These are phyloP conservation scores for Struthio camelus DNA, from an alignment of 2,113 vertebrate genomes.

Conservation along the genomic window DNA sequence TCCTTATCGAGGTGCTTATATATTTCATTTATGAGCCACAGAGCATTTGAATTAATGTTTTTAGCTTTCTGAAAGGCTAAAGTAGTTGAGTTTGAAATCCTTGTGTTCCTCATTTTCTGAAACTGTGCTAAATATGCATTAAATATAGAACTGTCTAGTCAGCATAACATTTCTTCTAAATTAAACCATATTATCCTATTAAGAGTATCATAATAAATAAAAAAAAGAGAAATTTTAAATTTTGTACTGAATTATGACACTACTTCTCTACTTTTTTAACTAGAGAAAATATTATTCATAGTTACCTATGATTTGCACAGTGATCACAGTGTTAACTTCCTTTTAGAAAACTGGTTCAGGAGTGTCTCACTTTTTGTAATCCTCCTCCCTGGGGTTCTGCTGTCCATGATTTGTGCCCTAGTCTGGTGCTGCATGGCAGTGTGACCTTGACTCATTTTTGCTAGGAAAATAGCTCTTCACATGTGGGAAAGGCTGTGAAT, in stretches of 20 bases:
- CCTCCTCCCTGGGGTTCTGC: background rate
- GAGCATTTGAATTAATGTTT: background rate
- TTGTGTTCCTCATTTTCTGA: background rate
- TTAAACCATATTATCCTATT: background rate
- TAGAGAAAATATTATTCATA: background rate
- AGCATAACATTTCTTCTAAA: background rate
- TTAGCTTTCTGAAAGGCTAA: background rate
- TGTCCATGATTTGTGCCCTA: background rate
- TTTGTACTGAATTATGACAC: background rate
- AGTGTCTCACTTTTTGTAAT: background rate
- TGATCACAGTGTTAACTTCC: background rate
- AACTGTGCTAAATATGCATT: background rate
- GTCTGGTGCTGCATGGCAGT: background rate
- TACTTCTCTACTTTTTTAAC: background rate
- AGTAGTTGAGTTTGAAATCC: background rate
- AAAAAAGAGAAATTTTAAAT: background rate
- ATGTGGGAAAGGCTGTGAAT: background rate
- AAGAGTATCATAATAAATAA: background rate
- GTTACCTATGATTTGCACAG: background rate
- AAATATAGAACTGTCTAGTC: background rate
- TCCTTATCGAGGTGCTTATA: background rate
- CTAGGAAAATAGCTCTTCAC: background rate
- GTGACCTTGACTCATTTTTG: constrained; percentile 3
- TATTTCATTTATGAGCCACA: background rate
- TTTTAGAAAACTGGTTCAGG: constrained; percentile 1